Evolutionary conservation across 92 coral and sea anemone genomes (phyloP).

Genomic region (Siderastrea radians): DNA sequence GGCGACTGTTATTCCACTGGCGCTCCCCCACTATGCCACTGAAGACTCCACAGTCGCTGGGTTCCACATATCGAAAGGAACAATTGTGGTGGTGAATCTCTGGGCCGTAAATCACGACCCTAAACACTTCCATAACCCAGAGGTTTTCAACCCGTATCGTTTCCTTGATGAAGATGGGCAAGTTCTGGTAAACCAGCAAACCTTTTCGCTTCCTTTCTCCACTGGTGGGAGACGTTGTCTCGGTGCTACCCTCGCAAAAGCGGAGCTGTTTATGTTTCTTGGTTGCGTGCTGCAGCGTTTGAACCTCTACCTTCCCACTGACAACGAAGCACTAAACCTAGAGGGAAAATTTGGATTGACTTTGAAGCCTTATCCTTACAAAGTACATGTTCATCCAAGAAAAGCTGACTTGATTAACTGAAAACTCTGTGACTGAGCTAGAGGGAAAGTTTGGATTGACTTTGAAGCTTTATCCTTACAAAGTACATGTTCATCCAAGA

Average conservation of each 20-base stretch:
- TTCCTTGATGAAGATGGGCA: slow-evolving; percentile 81
- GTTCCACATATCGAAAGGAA: slow-evolving; percentile 84
- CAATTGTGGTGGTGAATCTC: slow-evolving; percentile 84
- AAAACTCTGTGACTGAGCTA: not conserved
- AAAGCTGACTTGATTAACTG: not conserved
- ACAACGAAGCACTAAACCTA: slow-evolving; percentile 40
- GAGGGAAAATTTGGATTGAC: slow-evolving; percentile 77
- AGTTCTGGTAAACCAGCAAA: slow-evolving; percentile 69
- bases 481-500: slow-evolving; percentile 51
- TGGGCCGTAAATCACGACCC: slow-evolving; percentile 97
- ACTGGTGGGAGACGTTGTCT: slow-evolving; percentile 88
- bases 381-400: slow-evolving; percentile 51
- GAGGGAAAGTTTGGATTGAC: slow-evolving; percentile 78
- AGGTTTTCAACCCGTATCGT: slow-evolving; percentile 86
- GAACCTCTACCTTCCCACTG: slow-evolving; percentile 24
- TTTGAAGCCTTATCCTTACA: slow-evolving; percentile 74
- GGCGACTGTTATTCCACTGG: slow-evolving; percentile 81
- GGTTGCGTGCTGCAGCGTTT: slow-evolving; percentile 82
- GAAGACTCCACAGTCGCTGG: slow-evolving; percentile 87
- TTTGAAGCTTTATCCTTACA: slow-evolving; percentile 73
- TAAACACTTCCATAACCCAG: slow-evolving; percentile 78
- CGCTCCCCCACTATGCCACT: slow-evolving; percentile 88
- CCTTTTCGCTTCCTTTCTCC: slow-evolving; percentile 80
- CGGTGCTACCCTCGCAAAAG: slow-evolving; percentile 89
- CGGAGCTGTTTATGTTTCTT: slow-evolving; percentile 84